Percentiles rank a stretch among this genome's conserved stretches.
Conservation (phyloP, 2,113 vertebrate species). For the Lophura nycthemera region DNA sequence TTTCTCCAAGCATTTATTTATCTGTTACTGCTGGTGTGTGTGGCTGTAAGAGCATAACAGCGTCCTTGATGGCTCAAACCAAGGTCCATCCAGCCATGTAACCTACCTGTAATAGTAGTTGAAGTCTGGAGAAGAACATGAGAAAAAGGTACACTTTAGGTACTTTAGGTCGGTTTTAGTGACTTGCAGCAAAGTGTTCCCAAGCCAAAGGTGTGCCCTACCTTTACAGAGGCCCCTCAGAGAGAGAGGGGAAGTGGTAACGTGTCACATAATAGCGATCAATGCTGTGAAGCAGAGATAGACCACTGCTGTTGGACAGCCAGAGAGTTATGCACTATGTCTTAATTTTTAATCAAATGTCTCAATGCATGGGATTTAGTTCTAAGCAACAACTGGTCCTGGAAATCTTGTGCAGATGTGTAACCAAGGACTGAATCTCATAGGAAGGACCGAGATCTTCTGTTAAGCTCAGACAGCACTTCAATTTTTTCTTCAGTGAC, state of each 20-base stretch:
- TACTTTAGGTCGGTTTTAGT: too few species aligned
- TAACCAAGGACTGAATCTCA: not conserved
- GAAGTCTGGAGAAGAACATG: not conserved
- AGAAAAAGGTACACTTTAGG: not conserved
- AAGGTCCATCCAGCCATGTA: not conserved
- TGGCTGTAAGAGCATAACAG: not conserved
- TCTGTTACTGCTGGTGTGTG: not conserved
- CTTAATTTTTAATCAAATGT: not conserved
- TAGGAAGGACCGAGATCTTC: not conserved
- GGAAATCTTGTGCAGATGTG: not conserved
- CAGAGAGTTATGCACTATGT: not conserved
- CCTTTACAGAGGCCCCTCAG: not conserved
- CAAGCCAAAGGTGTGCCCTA: not conserved
- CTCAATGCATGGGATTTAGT: not conserved
- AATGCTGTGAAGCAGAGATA: not conserved
- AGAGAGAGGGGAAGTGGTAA: not conserved
- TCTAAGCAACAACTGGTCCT: not conserved
- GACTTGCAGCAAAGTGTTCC: not conserved
- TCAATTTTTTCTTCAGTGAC: not conserved
- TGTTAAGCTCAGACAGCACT: not conserved
- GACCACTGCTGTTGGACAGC: not conserved
- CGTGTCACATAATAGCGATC: not conserved
- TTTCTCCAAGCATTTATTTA: not conserved
- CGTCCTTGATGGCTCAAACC: not conserved
- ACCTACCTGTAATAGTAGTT: not conserved